Evolutionary conservation across 2,113 vertebrate genomes (phyloP), one percentile per base, ranked within the genome.

Genomic region (Heterotilapia buettikoferi): DNA sequence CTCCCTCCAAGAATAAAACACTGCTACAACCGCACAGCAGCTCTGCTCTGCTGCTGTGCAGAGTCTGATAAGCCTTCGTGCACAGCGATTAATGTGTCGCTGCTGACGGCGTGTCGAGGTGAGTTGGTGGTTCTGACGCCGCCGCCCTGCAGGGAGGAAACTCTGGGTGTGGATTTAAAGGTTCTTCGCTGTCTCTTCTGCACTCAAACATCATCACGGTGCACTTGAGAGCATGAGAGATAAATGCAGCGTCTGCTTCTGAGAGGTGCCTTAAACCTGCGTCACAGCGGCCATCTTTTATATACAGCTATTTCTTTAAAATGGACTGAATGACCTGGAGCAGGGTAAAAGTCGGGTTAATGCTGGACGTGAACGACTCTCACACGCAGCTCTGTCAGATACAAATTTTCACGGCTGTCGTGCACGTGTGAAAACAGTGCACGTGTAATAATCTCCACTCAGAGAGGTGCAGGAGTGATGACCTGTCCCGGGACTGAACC

Each of bases 1-100:
- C 80, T 47, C 47, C 26, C 54, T 83, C 66, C 68, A 56, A 87
- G 84, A 82, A 82, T 81, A 56, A 85, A 84, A 83, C 59, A 68
- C 24, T 1, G 71, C 24, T 50, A 29, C 43, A 31, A 19, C n/a
- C 2, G 6, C 61, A 66, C 8, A 31, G 52, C 47, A 0, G 83
- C 52, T 33, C 50, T 63, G 33, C 19, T 9, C 63, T 59, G 54
- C 24, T 21, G 71, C 76, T 76, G 43, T 86, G 66, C 36, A 9
- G 45, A 68, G 12, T 78, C 40, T 79, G 47, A 82, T 71, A 43
- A 80, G 19, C 19, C 12, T 80, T 59, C 2, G 1, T 54, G 21
- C 79, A 56, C 2, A 31, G 43, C 16, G 9, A 29, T 76, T 47
- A 76, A 76, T 45, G 16, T 4, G 24, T 19, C 4, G 24, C 71